Percentiles rank a stretch among this genome's conserved stretches.
Conservation (phyloP, 2,888 invertebrate genomes). For the Salticus scenicus region DNA sequence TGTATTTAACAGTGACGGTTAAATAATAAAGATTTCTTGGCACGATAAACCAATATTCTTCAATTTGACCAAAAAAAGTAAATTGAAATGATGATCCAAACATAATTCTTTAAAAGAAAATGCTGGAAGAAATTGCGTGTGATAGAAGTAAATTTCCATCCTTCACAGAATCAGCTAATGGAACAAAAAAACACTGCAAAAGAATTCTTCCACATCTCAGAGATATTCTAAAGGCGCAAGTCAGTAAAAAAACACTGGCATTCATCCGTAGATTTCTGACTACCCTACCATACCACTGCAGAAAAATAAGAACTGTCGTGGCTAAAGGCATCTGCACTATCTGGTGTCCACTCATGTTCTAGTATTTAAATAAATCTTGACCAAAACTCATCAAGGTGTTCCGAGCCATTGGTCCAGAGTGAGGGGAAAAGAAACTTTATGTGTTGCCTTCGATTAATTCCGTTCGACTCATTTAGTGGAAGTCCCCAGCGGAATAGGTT, state of each 20-base stretch:
- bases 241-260: background rate
- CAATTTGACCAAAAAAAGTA: too few relatives aligned
- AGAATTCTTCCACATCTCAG: constrained; percentile 7
- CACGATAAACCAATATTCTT: too few relatives aligned
- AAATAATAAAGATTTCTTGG: too few relatives aligned
- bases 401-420: constrained; percentile 50
- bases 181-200: constrained; percentile 25
- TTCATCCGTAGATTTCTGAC: background rate
- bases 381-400: constrained; percentile 61
- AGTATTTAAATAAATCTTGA: constrained; percentile 65
- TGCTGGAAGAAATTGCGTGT: too few relatives aligned
- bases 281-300: background rate
- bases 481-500: background rate
- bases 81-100: too few relatives aligned
- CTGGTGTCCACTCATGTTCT: background rate
- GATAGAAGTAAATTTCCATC: too few relatives aligned
- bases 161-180: constrained; percentile 56
- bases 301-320: background rate
- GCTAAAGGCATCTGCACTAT: background rate
- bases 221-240: constrained; percentile 3
- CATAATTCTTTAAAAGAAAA: too few relatives aligned
- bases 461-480: constrained; percentile 54
- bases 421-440: constrained; percentile 37
- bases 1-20: too few relatives aligned
- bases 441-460: constrained; percentile 58